A percentile compares a stretch with the other conserved stretches of the same genome.
These are phyloP conservation scores for Triplophysa bombifrons DNA, from an alignment of 2,797 vertebrate species.

Conservation along the genomic window DNA sequence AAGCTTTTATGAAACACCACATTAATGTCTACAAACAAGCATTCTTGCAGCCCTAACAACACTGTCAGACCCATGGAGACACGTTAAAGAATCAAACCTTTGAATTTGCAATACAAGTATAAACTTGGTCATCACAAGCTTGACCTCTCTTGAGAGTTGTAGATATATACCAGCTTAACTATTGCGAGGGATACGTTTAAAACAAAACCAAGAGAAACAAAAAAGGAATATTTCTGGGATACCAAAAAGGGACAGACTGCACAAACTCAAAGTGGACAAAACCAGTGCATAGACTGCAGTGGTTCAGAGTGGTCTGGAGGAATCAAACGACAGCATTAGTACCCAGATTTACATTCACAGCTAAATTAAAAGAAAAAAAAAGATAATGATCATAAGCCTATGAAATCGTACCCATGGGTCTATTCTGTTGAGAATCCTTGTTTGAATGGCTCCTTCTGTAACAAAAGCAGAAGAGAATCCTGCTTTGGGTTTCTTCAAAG, in stretches of 20 bases:
- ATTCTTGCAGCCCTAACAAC: slow-evolving; percentile 39
- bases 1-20: slow-evolving; percentile 58
- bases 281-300: slow-evolving; percentile 50
- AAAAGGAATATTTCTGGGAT: slow-evolving; percentile 54
- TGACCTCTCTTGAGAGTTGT: slow-evolving; percentile 11
- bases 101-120: slow-evolving; percentile 19
- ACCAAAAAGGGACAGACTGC: slow-evolving; percentile 60
- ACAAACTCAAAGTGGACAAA: slow-evolving; percentile 38
- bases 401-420: slow-evolving; percentile 44
- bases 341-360: slow-evolving; percentile 58
- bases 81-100: slow-evolving; percentile 40
- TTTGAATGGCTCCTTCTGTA: slow-evolving; percentile 52
- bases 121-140: slow-evolving; percentile 34
- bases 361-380: slow-evolving; percentile 23
- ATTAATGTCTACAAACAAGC: slow-evolving; percentile 50
- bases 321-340: slow-evolving; percentile 49
- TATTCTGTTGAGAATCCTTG: slow-evolving; percentile 45
- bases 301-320: slow-evolving; percentile 46
- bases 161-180: slow-evolving; percentile 20
- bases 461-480: slow-evolving; percentile 41
- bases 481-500: slow-evolving; percentile 58
- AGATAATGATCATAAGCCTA: slow-evolving; percentile 11
- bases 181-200: background rate
- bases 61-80: slow-evolving; percentile 48
- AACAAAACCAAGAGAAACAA: slow-evolving; percentile 50